Percentiles rank a stretch among this genome's conserved stretches.
phyloP scores from a whole-genome alignment of 1,140 invertebrate species.

The Luehdorfia chinensis region DNA sequence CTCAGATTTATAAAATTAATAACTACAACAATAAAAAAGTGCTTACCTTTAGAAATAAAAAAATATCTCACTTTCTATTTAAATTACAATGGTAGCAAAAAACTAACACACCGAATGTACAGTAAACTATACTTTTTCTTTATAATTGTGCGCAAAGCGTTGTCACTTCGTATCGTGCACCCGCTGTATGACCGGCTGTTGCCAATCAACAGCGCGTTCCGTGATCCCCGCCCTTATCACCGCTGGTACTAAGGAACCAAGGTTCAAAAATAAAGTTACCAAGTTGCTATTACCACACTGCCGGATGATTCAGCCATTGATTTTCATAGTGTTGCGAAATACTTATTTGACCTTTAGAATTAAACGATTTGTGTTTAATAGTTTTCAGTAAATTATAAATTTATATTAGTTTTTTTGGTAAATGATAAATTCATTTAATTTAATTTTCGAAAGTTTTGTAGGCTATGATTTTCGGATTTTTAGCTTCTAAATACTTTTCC shows the following conservation, averaged over 20 bases:
- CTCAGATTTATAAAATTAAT: no score
- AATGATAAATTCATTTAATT: no score
- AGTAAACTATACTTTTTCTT: neutral
- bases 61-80: neutral
- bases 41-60: neutral
- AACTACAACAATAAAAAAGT: neutral
- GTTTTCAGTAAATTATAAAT: no score
- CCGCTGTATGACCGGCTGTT: neutral
- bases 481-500: no score
- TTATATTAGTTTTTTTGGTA: no score
- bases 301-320: no score
- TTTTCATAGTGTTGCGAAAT: no score
- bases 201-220: neutral
- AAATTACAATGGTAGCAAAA: neutral
- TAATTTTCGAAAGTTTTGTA: no score
- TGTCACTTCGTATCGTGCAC: neutral
- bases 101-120: neutral
- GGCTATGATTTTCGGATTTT: no score
- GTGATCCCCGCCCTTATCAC: constrained; percentile 1
- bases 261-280: neutral
- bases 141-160: neutral
- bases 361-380: no score
- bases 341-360: no score
- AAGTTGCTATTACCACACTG: neutral
- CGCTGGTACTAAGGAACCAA: neutral